Evolutionary conservation across 2,113 vertebrate species (phyloP), one percentile per base, ranked within the genome.

Genomic region (Callochromis pleurospilus): DNA sequence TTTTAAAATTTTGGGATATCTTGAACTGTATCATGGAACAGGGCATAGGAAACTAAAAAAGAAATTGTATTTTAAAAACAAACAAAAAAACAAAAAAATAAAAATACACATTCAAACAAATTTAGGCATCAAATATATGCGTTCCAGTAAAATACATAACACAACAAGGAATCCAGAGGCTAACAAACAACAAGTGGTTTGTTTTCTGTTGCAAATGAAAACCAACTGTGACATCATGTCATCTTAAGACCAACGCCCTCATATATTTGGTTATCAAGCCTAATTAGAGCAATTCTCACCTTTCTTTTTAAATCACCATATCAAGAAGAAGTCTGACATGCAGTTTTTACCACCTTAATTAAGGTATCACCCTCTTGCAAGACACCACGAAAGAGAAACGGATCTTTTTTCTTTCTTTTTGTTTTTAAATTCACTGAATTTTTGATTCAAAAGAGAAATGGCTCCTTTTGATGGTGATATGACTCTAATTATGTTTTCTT

Each of bases 91-190:
- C 82, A 84, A 49, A 47, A 47, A 73, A 75, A 6, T 91, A 92
- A 93, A 93, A 92, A 93, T 90, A 73, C 36, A 90, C 88, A 90
- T 86, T 86, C 65, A 92, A 89, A 93, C 38, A 90, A 94, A 93
- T 92, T 93, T 85, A 94, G 91, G 87, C 85, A 88, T 94, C 90
- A 93, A 94, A 94, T 92, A 94, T 90, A 88, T 85, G 87, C 75
- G 56, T 88, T 65, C 83, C 29, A 24, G 87, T 86, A 85, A 87
- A 84, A 91, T n/a, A 91, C 62, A 82, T 49, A 86, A 87, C 26
- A 90, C 56, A 89, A 56, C 13, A 51, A 82, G 79, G 53, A 82
- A 75, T 83, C 88, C 89, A 90, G 81, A 93, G 75, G 49, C 77
- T 53, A 68, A 80, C 60, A 86, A 60, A 83, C 21, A 86, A 82